These are phyloP conservation scores for Vanessa cardui DNA, from an alignment of 2,888 invertebrate species.

Conservation along the genomic window DNA sequence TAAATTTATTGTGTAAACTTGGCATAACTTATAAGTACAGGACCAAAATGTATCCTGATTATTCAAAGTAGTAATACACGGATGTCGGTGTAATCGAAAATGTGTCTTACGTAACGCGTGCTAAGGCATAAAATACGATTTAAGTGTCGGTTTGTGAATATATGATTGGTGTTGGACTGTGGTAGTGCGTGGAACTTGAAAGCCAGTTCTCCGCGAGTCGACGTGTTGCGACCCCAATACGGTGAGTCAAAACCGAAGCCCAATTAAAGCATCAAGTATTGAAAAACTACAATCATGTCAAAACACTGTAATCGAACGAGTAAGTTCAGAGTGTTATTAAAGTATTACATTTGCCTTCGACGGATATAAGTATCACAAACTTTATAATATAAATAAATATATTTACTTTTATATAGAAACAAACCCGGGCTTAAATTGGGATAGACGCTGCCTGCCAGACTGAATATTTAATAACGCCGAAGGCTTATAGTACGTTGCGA, in stretches of 20 bases:
- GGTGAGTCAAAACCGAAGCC: constrained; percentile 37
- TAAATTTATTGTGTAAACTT: constrained; percentile 33
- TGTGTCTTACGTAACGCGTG: constrained; percentile 17
- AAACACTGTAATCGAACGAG: background rate
- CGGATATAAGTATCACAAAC: background rate
- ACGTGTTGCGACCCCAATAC: constrained; percentile 42
- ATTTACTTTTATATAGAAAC: background rate
- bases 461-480: no score
- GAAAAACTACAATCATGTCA: constrained; percentile 12
- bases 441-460: background rate
- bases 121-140: constrained; percentile 21
- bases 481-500: no score
- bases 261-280: constrained; percentile 36
- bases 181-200: constrained; percentile 41
- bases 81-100: constrained; percentile 13
- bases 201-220: constrained; percentile 42
- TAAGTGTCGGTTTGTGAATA: constrained; percentile 26
- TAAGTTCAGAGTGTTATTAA: background rate
- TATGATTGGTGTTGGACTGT: constrained; percentile 34
- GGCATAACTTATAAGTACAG: constrained; percentile 28
- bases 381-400: background rate
- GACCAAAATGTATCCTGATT: constrained; percentile 33
- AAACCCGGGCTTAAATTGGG: constrained; percentile 5
- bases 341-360: background rate
- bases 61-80: constrained; percentile 24